Conservation (phyloP, 2,797 vertebrate genomes). For the Natrix natrix region DNA sequence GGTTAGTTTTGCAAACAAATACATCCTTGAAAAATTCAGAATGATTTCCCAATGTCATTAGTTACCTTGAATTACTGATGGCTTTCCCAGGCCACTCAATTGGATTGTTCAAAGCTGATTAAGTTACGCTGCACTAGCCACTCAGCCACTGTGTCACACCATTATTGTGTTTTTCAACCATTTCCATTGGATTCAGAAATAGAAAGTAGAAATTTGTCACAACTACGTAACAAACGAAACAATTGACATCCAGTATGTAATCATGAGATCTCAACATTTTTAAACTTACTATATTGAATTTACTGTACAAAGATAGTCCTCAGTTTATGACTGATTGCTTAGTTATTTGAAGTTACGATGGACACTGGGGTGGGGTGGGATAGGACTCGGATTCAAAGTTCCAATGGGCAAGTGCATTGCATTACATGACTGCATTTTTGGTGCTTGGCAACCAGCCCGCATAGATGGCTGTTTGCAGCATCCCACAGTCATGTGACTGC, state of each 20-base stretch:
- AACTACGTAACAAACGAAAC: background rate
- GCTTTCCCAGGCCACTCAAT: constrained; percentile 55
- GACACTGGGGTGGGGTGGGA: too few species aligned
- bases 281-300: background rate
- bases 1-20: constrained; percentile 54
- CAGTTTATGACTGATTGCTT: background rate
- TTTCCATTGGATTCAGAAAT: background rate
- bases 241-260: background rate
- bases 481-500: background rate
- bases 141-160: background rate
- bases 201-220: background rate
- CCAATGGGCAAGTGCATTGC: background rate
- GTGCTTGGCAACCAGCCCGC: background rate
- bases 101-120: constrained; percentile 58
- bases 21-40: constrained; percentile 44
- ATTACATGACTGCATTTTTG: background rate
- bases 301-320: background rate
- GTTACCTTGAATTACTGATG: constrained; percentile 55
- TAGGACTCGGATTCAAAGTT: background rate
- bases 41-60: constrained; percentile 43
- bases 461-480: background rate
- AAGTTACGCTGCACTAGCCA: background rate
- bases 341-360: background rate
- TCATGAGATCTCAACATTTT: background rate
- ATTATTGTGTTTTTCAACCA: background rate